phyloP scores from a whole-genome alignment of 2,797 vertebrate species.

The Rhinichthys osculus region DNA sequence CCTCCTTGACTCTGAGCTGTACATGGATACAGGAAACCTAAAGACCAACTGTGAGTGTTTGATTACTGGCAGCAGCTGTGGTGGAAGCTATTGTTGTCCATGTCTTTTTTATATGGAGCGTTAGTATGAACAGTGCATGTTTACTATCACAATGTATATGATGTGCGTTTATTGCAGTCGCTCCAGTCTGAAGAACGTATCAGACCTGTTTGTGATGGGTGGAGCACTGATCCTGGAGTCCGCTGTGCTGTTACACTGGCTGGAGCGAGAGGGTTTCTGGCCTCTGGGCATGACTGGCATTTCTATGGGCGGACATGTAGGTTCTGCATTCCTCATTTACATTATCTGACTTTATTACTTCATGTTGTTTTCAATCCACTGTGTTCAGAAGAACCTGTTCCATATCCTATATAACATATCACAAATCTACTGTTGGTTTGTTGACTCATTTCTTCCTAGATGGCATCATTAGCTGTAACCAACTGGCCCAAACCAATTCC shows the following conservation, averaged over 20 bases:
- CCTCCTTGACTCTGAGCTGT: constrained; percentile 42
- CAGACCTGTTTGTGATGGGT: constrained; percentile 98
- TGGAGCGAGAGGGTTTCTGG: constrained; percentile 94
- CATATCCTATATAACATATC: not conserved
- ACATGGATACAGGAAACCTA: constrained; percentile 60
- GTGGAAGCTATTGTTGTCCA: not conserved
- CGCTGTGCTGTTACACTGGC: constrained; percentile 91
- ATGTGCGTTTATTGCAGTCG: constrained; percentile 78
- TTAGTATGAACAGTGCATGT: not conserved
- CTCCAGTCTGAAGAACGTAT: constrained; percentile 95
- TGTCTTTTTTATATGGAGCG: not conserved
- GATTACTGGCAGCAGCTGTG: not conserved
- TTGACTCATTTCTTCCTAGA: constrained; percentile 74
- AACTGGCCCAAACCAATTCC: constrained; percentile 98
- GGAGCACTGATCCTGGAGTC: constrained; percentile 95
- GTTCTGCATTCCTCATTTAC: constrained; percentile 59
- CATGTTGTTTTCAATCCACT: not conserved
- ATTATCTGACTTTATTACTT: not conserved
- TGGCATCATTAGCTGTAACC: constrained; percentile 96
- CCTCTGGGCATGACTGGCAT: constrained; percentile 97
- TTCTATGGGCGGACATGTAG: constrained; percentile 99
- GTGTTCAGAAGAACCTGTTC: not conserved
- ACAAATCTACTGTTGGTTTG: not conserved
- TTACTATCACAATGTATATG: not conserved
- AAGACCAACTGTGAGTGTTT: constrained; percentile 57